Evolutionary conservation across 2,888 invertebrate species (phyloP).

Genomic region (Odontocolon sp.): DNA sequence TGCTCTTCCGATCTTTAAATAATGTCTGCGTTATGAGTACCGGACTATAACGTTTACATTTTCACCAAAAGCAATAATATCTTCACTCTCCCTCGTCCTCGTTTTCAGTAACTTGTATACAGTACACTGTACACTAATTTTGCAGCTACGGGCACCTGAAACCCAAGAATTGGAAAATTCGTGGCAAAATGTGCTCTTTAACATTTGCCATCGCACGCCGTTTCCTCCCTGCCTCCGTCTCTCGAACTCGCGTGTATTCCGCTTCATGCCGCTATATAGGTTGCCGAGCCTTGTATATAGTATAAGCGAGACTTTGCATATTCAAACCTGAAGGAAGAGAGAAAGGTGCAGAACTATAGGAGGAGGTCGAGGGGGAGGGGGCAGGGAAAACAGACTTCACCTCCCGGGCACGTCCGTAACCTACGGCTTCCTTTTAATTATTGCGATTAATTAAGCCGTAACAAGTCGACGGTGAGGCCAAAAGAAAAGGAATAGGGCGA

Average conservation of each 20-base stretch:
- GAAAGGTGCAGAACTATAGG: not conserved
- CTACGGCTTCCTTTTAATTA: conserved; percentile 77
- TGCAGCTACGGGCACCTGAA: conserved; percentile 29
- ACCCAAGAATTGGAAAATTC: conserved; percentile 34
- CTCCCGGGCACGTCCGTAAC: conserved; percentile 60
- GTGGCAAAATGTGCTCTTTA: conserved; percentile 32
- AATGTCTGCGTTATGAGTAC: conserved; percentile 34
- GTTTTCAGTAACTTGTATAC: conserved; percentile 5
- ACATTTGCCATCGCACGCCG: conserved; percentile 40
- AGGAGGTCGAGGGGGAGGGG: conserved; percentile 5
- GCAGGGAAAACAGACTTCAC: conserved; percentile 51
- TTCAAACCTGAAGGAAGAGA: conserved; percentile 70
- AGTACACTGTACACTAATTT: conserved; percentile 49
- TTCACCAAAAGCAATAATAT: conserved; percentile 38
- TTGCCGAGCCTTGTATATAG: conserved; percentile 50
- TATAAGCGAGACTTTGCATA: conserved; percentile 73
- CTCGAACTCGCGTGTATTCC: not conserved
- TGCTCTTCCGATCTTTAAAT: too few species aligned
- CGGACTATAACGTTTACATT: conserved; percentile 13
- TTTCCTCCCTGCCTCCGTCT: conserved; percentile 15
- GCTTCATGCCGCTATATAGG: conserved; percentile 41
- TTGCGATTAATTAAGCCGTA: conserved; percentile 78
- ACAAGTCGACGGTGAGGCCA: conserved; percentile 67
- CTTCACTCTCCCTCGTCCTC: conserved; percentile 14
- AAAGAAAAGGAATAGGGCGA: conserved; percentile 51